Base-by-base conservation (phyloP, 2,888 invertebrate genomes). In the Eupithecia insigniata region DNA sequence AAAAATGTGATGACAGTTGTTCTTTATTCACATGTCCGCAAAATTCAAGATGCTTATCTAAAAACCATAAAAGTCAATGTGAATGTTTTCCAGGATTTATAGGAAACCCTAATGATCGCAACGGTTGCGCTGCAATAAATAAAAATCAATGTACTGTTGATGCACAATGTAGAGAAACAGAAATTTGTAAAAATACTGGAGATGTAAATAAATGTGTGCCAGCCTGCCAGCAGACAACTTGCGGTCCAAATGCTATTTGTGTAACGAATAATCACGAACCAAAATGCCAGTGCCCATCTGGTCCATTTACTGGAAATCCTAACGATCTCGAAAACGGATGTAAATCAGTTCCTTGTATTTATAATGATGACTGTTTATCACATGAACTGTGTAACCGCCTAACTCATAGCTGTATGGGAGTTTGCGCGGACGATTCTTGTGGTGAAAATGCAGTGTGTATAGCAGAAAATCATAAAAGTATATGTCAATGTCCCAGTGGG, bases 71-170 rank as follows among this genome's bases (percentile, higher is more conserved):
- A 82, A 97, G 97, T 61, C 95, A 96, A 83, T 99, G 99, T 85
- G 96, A 97, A 83, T 99, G 99, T 86, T 92, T 97, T 26, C 92
- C 95, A 55, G 98, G 98, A 5, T 99, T 96, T 88, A 95, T 96
- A 16, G 99, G 99, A 51, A 98, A 99, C 93, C 97, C 98, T 26
- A 98, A 98, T 83, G 97, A 98, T 85, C 95, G 98, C 32, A 96
- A 96, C 78, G 98, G 98, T n/a, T 98, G 98, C 83, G 95, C 96
- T 80, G 95, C 95, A 18, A 89, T 96, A 1, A 94, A 96, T 22
- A 96, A 96, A 86, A 96, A 98, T 82, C 95, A 96, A 86, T 98
- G 98, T 83, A 93, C 94, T 18, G 96, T 96, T 60, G 97, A 98
- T 88, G 96, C 96, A 43, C 97, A 98, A 87, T 98, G 98, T 83